Percentiles rank a stretch among this genome's conserved stretches.
phyloP scores from a whole-genome alignment of 1,140 invertebrate genomes.

The Leptonema lineaticorne region DNA sequence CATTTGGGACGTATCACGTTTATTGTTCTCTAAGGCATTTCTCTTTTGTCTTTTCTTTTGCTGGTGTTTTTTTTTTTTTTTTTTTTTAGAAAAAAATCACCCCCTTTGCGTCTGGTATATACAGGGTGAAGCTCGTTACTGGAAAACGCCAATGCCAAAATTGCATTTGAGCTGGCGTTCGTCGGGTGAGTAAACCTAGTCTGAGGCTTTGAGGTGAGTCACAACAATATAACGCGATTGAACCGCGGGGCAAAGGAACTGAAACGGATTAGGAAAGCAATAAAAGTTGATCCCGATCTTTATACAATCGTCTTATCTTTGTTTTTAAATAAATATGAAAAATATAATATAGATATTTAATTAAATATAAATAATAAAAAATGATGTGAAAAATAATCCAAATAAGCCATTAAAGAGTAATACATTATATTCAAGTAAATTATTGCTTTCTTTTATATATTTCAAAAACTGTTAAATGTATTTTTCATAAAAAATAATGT shows the following conservation, averaged over 20 bases:
- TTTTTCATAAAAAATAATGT: too few relatives aligned
- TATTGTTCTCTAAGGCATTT: constrained; percentile 23
- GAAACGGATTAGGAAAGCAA: constrained; percentile 1
- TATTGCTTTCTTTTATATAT: too few relatives aligned
- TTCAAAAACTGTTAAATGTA: too few relatives aligned
- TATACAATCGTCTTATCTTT: constrained; percentile 1
- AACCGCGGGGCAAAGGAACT: neutral
- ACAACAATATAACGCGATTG: constrained; percentile 30
- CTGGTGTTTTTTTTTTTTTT: too few relatives aligned
- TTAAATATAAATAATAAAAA: too few relatives aligned
- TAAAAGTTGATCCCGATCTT: constrained; percentile 13
- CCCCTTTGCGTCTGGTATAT: neutral
- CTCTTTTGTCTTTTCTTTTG: constrained; percentile 22
- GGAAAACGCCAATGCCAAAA: constrained; percentile 34
- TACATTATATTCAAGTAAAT: too few relatives aligned
- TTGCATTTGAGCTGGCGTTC: constrained; percentile 40
- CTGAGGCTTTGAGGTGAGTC: constrained; percentile 32
- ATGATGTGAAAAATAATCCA: too few relatives aligned
- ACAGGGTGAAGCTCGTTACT: constrained; percentile 32
- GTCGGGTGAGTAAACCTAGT: constrained; percentile 21
- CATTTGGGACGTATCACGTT: constrained; percentile 6
- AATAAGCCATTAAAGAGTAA: too few relatives aligned
- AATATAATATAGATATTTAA: too few relatives aligned
- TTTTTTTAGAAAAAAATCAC: too few relatives aligned
- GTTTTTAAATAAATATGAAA: too few relatives aligned